These are phyloP conservation scores for Capitulum mitella DNA, from an alignment of 2,888 invertebrate genomes.

Conservation along the genomic window DNA sequence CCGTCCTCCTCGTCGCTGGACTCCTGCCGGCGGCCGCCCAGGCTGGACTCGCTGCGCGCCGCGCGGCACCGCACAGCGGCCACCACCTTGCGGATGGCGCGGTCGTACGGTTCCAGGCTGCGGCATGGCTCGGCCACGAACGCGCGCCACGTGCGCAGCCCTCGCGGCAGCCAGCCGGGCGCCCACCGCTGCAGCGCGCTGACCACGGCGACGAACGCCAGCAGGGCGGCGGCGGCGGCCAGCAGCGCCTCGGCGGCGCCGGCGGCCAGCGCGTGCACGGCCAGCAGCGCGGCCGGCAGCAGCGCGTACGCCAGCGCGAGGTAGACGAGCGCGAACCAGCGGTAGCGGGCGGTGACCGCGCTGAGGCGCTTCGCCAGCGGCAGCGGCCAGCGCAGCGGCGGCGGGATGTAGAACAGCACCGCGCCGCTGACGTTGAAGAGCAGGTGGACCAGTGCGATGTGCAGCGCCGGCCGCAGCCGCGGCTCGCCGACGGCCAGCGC, in stretches of 20 bases:
- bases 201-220: slow-evolving; percentile 40
- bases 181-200: slow-evolving; percentile 42
- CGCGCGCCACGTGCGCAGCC: slow-evolving; percentile 42
- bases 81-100: slow-evolving; percentile 16
- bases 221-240: slow-evolving; percentile 40
- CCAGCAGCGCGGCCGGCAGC: slow-evolving; percentile 42
- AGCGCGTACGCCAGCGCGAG: slow-evolving; percentile 43
- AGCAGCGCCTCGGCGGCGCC: slow-evolving; percentile 41
- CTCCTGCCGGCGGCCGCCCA: no score
- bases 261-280: slow-evolving; percentile 42
- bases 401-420: slow-evolving; percentile 51
- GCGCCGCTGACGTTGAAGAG: slow-evolving; percentile 52
- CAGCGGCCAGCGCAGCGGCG: slow-evolving; percentile 49
- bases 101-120: slow-evolving; percentile 45
- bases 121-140: slow-evolving; percentile 44
- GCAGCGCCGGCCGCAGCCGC: slow-evolving; percentile 40
- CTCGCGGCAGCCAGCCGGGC: slow-evolving; percentile 41
- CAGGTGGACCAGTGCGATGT: slow-evolving; percentile 51
- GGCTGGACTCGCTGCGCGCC: no score
- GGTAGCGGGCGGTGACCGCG: slow-evolving; percentile 49
- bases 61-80: no score
- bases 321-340: slow-evolving; percentile 52
- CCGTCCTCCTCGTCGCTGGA: no score
- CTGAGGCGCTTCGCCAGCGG: slow-evolving; percentile 48
- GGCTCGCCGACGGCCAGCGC: slow-evolving; percentile 44